phyloP scores from a whole-genome alignment of 2,888 invertebrate species.

The Andrena haemorrhoa region DNA sequence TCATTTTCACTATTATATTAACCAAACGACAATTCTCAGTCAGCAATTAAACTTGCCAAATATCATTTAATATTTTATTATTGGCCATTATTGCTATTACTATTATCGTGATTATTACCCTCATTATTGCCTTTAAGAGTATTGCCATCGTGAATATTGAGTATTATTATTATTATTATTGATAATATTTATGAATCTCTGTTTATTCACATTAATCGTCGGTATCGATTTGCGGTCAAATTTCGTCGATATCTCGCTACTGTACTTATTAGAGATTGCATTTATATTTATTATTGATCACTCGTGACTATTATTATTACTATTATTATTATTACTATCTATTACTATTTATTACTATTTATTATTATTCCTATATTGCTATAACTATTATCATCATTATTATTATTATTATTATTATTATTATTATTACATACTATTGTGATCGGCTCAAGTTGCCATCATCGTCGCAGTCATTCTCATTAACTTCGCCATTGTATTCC shows the following conservation, averaged over 20 bases:
- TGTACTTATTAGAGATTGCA: constrained; percentile 61
- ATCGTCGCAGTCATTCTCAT: constrained; percentile 27
- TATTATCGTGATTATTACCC: constrained; percentile 54
- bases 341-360: constrained; percentile 43
- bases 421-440: constrained; percentile 56
- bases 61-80: constrained; percentile 35
- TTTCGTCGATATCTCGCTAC: constrained; percentile 14
- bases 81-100: constrained; percentile 41
- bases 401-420: constrained; percentile 68
- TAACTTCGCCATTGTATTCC: constrained; percentile 68
- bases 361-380: constrained; percentile 15
- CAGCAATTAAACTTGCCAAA: constrained; percentile 64
- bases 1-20: constrained; percentile 52
- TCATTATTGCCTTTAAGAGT: constrained; percentile 66
- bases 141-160: constrained; percentile 70
- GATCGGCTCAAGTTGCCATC: constrained; percentile 8
- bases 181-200: constrained; percentile 62
- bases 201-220: constrained; percentile 31
- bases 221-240: constrained; percentile 4
- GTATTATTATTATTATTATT: constrained; percentile 71
- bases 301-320: constrained; percentile 33
- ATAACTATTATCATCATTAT: constrained; percentile 1
- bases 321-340: constrained; percentile 39
- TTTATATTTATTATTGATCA: constrained; percentile 60
- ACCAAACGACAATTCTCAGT: constrained; percentile 35